Conservation (phyloP, 2,888 invertebrate species). For the Heliconius charithonia region DNA sequence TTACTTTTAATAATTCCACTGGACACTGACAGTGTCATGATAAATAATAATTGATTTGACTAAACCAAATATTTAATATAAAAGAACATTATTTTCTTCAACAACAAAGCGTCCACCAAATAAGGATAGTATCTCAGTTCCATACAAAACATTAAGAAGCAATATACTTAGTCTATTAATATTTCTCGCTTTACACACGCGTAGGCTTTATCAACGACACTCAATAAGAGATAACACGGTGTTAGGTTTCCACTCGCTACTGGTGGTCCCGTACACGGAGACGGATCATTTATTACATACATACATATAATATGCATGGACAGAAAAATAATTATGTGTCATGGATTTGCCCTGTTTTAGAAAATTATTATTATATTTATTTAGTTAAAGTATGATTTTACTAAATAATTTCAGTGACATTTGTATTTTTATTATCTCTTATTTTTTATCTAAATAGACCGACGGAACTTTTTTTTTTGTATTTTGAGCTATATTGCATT, state of each 20-base stretch:
- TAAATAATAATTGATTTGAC: conserved; percentile 18
- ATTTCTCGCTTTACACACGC: conserved; percentile 43
- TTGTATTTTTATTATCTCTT: background rate
- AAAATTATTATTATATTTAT: background rate
- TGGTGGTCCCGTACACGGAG: conserved; percentile 39
- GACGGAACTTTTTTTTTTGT: no score
- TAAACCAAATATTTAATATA: background rate
- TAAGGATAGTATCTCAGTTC: conserved; percentile 18
- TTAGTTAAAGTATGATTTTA: background rate
- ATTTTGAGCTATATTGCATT: no score
- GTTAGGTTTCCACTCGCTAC: conserved; percentile 45
- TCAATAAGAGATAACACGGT: conserved; percentile 44
- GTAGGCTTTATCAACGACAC: conserved; percentile 47
- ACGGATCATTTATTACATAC: conserved; percentile 35
- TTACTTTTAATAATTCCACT: background rate
- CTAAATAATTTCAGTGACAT: background rate
- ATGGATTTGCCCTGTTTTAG: conserved; percentile 1
- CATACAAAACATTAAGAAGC: conserved; percentile 30
- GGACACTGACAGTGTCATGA: background rate
- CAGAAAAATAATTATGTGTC: conserved; percentile 21
- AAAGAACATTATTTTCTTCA: conserved; percentile 16
- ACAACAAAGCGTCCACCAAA: conserved; percentile 20
- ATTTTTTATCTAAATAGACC: no score
- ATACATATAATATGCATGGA: conserved; percentile 13
- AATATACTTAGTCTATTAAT: conserved; percentile 37